phyloP scores from a whole-genome alignment of 2,888 invertebrate genomes.

The Mamestra brassicae region DNA sequence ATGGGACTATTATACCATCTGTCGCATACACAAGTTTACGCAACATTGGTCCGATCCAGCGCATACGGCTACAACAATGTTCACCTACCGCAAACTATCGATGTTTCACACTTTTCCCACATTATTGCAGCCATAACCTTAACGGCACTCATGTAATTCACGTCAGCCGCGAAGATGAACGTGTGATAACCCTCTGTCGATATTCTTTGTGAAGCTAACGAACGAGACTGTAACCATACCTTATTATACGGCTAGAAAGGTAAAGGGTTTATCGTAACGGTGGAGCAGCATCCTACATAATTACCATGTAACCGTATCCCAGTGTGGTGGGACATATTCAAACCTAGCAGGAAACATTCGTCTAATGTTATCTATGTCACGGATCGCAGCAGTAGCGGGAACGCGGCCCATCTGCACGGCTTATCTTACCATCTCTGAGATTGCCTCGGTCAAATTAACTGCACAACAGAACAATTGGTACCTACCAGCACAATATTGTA shows the following conservation, averaged over 20 bases:
- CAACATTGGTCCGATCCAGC: slow-evolving; percentile 59
- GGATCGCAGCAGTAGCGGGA: slow-evolving; percentile 78
- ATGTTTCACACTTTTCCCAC: slow-evolving; percentile 86
- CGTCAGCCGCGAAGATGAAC: slow-evolving; percentile 65
- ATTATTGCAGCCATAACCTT: slow-evolving; percentile 76
- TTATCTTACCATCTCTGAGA: slow-evolving; percentile 77
- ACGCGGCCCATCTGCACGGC: slow-evolving; percentile 74
- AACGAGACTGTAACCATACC: slow-evolving; percentile 24
- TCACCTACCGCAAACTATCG: slow-evolving; percentile 79
- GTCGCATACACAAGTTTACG: slow-evolving; percentile 72
- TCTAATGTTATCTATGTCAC: slow-evolving; percentile 82
- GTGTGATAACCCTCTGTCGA: slow-evolving; percentile 66
- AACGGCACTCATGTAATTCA: slow-evolving; percentile 77
- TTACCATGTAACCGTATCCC: slow-evolving; percentile 63
- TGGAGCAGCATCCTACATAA: slow-evolving; percentile 52
- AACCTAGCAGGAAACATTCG: slow-evolving; percentile 77
- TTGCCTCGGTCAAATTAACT: slow-evolving; percentile 77
- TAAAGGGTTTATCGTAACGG: slow-evolving; percentile 63
- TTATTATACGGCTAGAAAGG: slow-evolving; percentile 26
- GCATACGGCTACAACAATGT: slow-evolving; percentile 64
- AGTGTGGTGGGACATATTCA: slow-evolving; percentile 70
- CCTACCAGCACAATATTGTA: slow-evolving; percentile 71
- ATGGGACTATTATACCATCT: slow-evolving; percentile 58
- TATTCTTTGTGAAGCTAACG: slow-evolving; percentile 65
- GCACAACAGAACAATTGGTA: slow-evolving; percentile 74